Evolutionary conservation across 2,797 vertebrate species (phyloP).

Genomic region (Spheniscus humboldti): DNA sequence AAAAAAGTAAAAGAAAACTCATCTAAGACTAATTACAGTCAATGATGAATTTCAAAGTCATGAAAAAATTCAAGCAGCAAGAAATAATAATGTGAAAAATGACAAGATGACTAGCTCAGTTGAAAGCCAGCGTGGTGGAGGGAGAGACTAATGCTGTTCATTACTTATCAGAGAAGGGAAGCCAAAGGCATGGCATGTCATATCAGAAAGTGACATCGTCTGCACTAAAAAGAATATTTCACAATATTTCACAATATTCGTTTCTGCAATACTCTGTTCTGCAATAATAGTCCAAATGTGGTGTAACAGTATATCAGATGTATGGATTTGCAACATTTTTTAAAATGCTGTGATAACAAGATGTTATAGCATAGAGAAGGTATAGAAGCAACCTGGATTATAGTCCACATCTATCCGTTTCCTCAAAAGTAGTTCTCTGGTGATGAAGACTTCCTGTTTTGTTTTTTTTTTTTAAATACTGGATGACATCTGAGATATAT

Average conservation of each 20-base stretch:
- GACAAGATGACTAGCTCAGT: not conserved
- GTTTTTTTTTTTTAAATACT: not conserved
- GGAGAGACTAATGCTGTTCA: not conserved
- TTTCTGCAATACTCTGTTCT: not conserved
- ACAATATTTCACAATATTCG: not conserved
- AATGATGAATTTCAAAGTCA: not conserved
- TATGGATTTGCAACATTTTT: not conserved
- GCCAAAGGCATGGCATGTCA: not conserved
- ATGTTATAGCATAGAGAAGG: not conserved
- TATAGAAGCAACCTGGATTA: not conserved
- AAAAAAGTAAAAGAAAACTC: not conserved
- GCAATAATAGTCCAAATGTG: not conserved
- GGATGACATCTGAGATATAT: not conserved
- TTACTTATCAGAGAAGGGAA: not conserved
- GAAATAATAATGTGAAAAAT: not conserved
- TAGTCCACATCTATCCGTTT: not conserved
- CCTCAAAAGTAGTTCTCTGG: not conserved
- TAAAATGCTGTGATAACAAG: fast-evolving
- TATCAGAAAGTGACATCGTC: not conserved
- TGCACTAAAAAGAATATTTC: not conserved
- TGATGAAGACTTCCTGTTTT: not conserved
- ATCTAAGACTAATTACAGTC: not conserved
- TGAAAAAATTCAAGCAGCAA: not conserved
- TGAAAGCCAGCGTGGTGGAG: not conserved
- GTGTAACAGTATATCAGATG: not conserved